A percentile compares a stretch with the other conserved stretches of the same genome.
phyloP scores from a whole-genome alignment of 1,140 invertebrate species.

The Aphelinus atriplicis region DNA sequence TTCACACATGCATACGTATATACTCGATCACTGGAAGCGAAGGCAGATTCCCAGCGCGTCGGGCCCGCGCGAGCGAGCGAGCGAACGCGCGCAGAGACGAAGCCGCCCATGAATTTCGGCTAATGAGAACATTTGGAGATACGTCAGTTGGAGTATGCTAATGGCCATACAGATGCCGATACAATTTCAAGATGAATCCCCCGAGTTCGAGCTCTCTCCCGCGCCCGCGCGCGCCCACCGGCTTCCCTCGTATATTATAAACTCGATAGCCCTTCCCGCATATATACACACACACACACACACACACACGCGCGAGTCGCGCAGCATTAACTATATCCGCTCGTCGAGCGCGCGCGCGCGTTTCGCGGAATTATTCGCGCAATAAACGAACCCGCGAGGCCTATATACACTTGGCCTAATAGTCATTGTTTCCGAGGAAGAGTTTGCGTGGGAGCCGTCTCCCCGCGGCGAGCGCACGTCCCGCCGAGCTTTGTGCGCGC shows the following conservation, averaged over 20 bases:
- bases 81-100: constrained; percentile 23
- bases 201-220: constrained; percentile 41
- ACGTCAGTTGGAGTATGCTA: constrained; percentile 68
- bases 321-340: constrained; percentile 59
- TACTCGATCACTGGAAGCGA: not conserved
- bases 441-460: constrained; percentile 27
- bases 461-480: not conserved
- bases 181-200: constrained; percentile 68
- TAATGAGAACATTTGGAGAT: constrained; percentile 68
- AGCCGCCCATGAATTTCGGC: constrained; percentile 67
- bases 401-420: constrained; percentile 48
- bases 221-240: constrained; percentile 31
- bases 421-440: constrained; percentile 46
- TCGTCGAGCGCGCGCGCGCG: constrained; percentile 42
- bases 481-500: not conserved
- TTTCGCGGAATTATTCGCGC: constrained; percentile 49
- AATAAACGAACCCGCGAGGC: constrained; percentile 50
- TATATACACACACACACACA: constrained; percentile 46
- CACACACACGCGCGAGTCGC: too few species aligned
- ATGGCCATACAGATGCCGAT: constrained; percentile 68
- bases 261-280: constrained; percentile 42
- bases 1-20: not conserved
- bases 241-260: constrained; percentile 56
- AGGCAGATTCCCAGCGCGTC: constrained; percentile 36
- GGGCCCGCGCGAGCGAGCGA: not conserved